A percentile compares a stretch with the other conserved stretches of the same genome.
phyloP scores from a whole-genome alignment of 2,797 vertebrate species.

The Enteromius mattozi region DNA sequence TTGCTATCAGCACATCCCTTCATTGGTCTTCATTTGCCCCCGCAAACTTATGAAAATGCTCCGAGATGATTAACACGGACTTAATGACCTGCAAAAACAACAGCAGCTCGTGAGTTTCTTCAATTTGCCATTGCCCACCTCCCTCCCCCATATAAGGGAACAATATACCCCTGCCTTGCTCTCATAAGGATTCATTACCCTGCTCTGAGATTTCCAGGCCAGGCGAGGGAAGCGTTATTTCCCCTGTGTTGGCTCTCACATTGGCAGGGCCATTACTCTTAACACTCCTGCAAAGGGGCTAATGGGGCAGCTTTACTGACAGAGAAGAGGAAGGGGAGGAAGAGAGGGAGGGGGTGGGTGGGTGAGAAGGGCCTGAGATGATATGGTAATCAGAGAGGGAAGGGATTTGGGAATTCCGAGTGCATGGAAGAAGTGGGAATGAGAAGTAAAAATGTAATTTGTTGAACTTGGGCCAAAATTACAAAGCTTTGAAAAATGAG shows the following conservation, averaged over 20 bases:
- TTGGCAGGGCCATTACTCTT: conserved; percentile 89
- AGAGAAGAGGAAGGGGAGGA: conserved; percentile 67
- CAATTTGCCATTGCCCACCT: conserved; percentile 39
- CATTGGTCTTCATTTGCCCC: conserved; percentile 65
- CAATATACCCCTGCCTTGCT: conserved; percentile 87
- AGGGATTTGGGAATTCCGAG: conserved; percentile 63
- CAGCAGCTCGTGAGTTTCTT: conserved; percentile 80
- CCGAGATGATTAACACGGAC: conserved; percentile 85
- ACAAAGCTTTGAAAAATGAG: conserved; percentile 47
- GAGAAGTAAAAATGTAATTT: conserved; percentile 48
- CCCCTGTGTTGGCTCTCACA: conserved; percentile 85
- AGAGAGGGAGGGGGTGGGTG: conserved; percentile 38
- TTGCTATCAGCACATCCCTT: conserved; percentile 43
- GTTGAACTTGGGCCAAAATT: conserved; percentile 45
- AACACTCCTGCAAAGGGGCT: conserved; percentile 81
- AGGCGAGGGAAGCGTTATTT: conserved; percentile 88
- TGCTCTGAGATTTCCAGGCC: conserved; percentile 82
- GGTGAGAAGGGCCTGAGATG: conserved; percentile 50
- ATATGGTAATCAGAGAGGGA: conserved; percentile 63
- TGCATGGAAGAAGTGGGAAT: conserved; percentile 54
- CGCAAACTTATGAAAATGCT: conserved; percentile 83
- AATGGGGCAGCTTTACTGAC: conserved; percentile 83
- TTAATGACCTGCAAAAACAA: conserved; percentile 85
- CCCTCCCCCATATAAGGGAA: conserved; percentile 84
- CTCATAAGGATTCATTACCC: conserved; percentile 91